These are phyloP conservation scores for Hypercompe scribonia DNA, from an alignment of 2,888 invertebrate species.

Conservation along the genomic window DNA sequence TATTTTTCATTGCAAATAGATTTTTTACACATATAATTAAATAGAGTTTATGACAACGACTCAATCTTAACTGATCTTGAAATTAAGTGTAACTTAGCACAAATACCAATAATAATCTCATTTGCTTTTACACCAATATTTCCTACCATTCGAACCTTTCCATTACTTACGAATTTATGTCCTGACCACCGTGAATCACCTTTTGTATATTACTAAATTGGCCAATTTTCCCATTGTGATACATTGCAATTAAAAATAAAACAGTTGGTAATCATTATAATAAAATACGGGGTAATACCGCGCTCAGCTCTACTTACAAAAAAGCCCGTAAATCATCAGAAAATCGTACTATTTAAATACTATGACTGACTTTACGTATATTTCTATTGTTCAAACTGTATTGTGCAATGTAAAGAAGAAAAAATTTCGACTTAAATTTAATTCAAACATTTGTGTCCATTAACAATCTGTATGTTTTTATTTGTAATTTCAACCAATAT, in stretches of 20 bases:
- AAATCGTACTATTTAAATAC: too few relatives aligned
- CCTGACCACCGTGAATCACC: neutral
- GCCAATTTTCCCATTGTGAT: neutral
- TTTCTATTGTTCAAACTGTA: too few relatives aligned
- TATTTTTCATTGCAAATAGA: too few relatives aligned
- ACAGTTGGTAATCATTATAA: neutral
- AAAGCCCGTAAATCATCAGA: too few relatives aligned
- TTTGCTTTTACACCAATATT: neutral
- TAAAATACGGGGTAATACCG: neutral
- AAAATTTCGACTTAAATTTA: too few relatives aligned
- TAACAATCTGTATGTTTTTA: too few relatives aligned
- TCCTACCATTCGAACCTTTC: neutral
- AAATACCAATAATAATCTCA: neutral
- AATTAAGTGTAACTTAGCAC: neutral
- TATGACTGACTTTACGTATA: too few relatives aligned
- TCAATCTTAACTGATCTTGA: neutral
- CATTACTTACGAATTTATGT: neutral
- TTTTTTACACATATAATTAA: too few relatives aligned
- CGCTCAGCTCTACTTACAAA: neutral
- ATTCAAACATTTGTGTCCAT: too few relatives aligned
- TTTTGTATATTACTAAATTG: neutral
- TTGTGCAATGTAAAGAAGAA: too few relatives aligned
- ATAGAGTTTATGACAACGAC: too few relatives aligned
- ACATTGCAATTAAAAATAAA: neutral
- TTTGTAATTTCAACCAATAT: too few relatives aligned